Evolutionary conservation across 2,888 invertebrate species (phyloP), one percentile per base, ranked within the genome.

Genomic region (Andrena bicolor): DNA sequence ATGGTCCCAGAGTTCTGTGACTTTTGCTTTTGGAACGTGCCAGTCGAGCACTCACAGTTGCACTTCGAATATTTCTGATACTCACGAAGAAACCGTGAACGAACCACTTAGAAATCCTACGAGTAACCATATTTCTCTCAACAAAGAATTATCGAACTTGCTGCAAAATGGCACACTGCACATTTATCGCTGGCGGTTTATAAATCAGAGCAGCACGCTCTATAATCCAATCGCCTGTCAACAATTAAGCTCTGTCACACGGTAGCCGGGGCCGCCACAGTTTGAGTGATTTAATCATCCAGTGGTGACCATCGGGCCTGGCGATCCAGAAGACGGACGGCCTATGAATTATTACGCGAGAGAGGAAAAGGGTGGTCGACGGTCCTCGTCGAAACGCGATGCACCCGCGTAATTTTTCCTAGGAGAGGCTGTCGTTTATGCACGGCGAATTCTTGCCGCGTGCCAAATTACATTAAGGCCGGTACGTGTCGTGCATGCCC

Each of bases 381-480:
- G n/a, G 13, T 61, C 20, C 48, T 20, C 26, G 30, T 64, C 68
- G 48, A 32, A 63, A 56, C 32, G 28, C 76, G 77, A 61, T 16
- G 60, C 65, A 69, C 69, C 70, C 8, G 51, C 51, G 74, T 71
- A 48, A 82, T 71, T 76, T 75, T 63, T 66, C 56, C 23, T 35
- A 49, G 63, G 41, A 20, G 41, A 28, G 20, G 13, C 28, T 56
- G 28, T 63, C 35, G 53, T 56, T 76, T 70, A 49, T 53, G 35
- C 41, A 20, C 41, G 32, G 48, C 28, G 13, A 53, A 64, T 70
- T 71, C 76, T 60, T 76, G 30, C 79, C 66, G 60, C 71, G 71
- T 71, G 80, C 65, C 75, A 82, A 82, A 82, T 82, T 82, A 80
- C 66, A 26, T 82, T 80, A 80, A 75, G 80, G 35, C 56, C 5